These are phyloP conservation scores for Hyperoplus lanceolatus DNA, from an alignment of 2,797 vertebrate species.

Conservation along the genomic window DNA sequence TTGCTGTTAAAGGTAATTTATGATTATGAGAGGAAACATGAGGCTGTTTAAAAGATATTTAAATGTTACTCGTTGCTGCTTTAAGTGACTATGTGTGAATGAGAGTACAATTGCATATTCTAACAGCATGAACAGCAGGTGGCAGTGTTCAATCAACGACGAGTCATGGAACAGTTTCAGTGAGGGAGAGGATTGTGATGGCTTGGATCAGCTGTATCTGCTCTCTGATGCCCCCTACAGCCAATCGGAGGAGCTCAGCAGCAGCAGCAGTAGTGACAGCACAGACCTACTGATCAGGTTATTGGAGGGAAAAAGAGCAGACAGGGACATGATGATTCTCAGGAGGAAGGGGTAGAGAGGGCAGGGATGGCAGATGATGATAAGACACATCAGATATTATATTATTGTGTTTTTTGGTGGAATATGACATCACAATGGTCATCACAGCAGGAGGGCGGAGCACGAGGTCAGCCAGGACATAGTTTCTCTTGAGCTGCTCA, in stretches of 20 bases:
- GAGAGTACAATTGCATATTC: background rate
- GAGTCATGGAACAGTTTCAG: background rate
- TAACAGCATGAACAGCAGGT: slow-evolving; percentile 63
- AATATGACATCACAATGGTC: slow-evolving; percentile 25
- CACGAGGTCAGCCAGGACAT: slow-evolving; percentile 22
- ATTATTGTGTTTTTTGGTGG: slow-evolving; percentile 11
- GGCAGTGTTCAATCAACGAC: slow-evolving; percentile 66
- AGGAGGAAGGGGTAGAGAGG: slow-evolving; percentile 10
- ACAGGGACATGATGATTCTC: background rate
- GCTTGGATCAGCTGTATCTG: slow-evolving; percentile 27
- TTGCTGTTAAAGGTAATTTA: no score
- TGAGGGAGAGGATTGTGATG: slow-evolving; percentile 34
- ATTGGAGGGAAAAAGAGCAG: slow-evolving; percentile 9
- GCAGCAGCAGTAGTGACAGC: background rate
- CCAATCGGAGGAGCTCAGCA: slow-evolving; percentile 19
- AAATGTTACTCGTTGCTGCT: no score
- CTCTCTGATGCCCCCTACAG: slow-evolving; percentile 39
- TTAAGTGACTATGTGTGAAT: background rate
- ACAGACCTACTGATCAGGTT: slow-evolving; percentile 20
- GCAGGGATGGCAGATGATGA: slow-evolving; percentile 13
- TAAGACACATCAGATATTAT: slow-evolving; percentile 13
- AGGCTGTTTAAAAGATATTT: no score
- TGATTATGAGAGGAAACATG: no score
- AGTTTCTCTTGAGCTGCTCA: slow-evolving; percentile 2
- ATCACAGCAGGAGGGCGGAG: slow-evolving; percentile 19